phyloP scores from a whole-genome alignment of 2,113 vertebrate species.

The Lepisosteus osseus region DNA sequence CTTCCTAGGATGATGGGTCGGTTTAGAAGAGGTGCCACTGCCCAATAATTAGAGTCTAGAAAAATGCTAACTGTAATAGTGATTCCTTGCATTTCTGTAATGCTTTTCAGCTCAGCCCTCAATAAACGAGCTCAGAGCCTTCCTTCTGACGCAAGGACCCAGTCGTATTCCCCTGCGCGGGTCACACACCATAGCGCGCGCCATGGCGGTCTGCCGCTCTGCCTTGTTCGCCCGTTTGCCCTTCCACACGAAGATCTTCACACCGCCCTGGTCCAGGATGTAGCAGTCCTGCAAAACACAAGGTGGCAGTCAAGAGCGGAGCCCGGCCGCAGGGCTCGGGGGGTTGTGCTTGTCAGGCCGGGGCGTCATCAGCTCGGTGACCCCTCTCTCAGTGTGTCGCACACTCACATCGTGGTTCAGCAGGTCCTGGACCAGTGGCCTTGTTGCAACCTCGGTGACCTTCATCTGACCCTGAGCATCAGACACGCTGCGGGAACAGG shows the following conservation, averaged over 20 bases:
- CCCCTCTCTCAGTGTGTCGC: too few relatives aligned
- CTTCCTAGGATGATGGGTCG: too few relatives aligned
- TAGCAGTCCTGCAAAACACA: conserved; percentile 75
- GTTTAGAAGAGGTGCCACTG: too few relatives aligned
- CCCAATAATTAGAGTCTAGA: too few relatives aligned
- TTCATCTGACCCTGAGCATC: conserved; percentile 73
- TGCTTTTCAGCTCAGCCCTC: too few relatives aligned
- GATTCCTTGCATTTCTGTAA: too few relatives aligned
- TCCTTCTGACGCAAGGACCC: neutral
- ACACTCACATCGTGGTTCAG: conserved; percentile 75
- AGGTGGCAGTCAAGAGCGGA: neutral
- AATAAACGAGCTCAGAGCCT: too few relatives aligned
- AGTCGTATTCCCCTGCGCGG: neutral
- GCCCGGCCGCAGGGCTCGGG: too few relatives aligned
- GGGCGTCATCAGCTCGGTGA: too few relatives aligned
- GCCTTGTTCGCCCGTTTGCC: conserved; percentile 77
- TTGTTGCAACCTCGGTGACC: conserved; percentile 67
- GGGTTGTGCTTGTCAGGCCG: too few relatives aligned
- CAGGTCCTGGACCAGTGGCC: conserved; percentile 78
- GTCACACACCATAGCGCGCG: conserved; percentile 74
- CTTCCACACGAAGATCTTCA: conserved; percentile 85
- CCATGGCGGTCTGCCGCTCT: conserved; percentile 77
- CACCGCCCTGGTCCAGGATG: conserved; percentile 80
- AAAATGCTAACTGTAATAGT: too few relatives aligned
- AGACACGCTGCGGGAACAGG: conserved; percentile 65